These are phyloP conservation scores for Neodiprion lecontei DNA, from an alignment of 1,140 invertebrate genomes.

Conservation along the genomic window DNA sequence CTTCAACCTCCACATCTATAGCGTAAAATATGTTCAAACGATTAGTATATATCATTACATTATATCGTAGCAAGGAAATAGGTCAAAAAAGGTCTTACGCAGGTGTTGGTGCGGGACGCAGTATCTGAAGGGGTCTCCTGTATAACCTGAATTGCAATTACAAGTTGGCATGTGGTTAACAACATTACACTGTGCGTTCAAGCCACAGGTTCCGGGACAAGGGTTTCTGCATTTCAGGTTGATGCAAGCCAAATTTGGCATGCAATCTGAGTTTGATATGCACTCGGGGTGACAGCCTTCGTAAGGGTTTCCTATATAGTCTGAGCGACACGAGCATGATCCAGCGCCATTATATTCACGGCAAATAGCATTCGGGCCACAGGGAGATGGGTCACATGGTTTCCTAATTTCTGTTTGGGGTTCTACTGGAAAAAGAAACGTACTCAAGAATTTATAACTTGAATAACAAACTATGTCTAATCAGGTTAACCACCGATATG, in stretches of 20 bases:
- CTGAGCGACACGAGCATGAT: conserved; percentile 71
- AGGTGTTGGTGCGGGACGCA: conserved; percentile 40
- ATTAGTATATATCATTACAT: neutral
- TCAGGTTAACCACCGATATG: neutral
- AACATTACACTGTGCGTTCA: conserved; percentile 52
- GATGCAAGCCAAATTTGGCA: conserved; percentile 71
- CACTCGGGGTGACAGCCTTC: conserved; percentile 75
- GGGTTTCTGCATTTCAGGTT: conserved; percentile 73
- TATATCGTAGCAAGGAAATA: neutral
- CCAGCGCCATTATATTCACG: conserved; percentile 70
- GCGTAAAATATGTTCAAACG: neutral
- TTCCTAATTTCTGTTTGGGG: conserved; percentile 50
- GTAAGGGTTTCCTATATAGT: conserved; percentile 77
- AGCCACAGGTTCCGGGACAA: conserved; percentile 72
- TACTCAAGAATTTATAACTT: conserved; percentile 22
- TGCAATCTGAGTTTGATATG: conserved; percentile 71
- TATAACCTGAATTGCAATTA: conserved; percentile 55
- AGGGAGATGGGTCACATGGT: conserved; percentile 74
- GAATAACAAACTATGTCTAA: neutral
- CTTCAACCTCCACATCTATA: conserved; percentile 28
- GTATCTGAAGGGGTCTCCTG: conserved; percentile 57
- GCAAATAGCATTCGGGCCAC: conserved; percentile 73
- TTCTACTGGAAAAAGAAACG: conserved; percentile 56
- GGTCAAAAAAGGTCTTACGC: conserved; percentile 29
- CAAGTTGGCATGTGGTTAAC: conserved; percentile 54